A percentile compares a stretch with the other conserved stretches of the same genome.
phyloP scores from a whole-genome alignment of 2,888 invertebrate genomes.

The Dasypogon diadema region DNA sequence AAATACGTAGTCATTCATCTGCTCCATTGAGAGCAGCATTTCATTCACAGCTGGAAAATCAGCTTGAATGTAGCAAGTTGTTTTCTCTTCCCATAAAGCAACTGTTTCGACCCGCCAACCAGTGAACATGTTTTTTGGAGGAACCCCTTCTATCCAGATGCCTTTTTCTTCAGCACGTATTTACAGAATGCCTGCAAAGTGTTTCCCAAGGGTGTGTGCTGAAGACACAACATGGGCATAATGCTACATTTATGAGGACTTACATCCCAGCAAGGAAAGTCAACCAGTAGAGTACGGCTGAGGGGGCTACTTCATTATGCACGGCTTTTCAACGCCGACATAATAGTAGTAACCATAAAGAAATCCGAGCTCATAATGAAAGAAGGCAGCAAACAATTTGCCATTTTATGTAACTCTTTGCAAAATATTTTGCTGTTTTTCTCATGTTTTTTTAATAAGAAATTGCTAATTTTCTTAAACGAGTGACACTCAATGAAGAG shows the following conservation, averaged over 20 bases:
- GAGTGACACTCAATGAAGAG: background rate
- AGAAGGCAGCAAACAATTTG: background rate
- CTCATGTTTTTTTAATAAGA: background rate
- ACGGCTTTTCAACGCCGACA: conserved; percentile 37
- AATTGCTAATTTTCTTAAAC: background rate
- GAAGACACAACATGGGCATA: background rate
- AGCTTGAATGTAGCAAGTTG: conserved; percentile 16
- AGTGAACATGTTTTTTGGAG: background rate
- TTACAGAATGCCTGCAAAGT: conserved; percentile 14
- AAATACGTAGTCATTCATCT: conserved; percentile 37
- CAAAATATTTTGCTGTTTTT: background rate
- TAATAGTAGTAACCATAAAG: conserved; percentile 39
- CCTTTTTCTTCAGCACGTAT: conserved; percentile 29
- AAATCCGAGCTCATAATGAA: background rate
- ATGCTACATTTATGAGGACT: background rate
- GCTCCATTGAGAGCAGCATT: conserved; percentile 39
- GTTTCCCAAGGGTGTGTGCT: background rate
- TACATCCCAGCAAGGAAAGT: background rate
- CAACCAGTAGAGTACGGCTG: background rate
- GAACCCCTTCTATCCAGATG: conserved; percentile 10
- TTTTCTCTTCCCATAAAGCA: background rate
- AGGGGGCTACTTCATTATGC: conserved; percentile 49
- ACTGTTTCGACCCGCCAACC: background rate
- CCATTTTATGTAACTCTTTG: background rate
- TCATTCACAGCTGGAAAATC: conserved; percentile 37